A percentile compares a stretch with the other conserved stretches of the same genome.
Conservation (phyloP, 2,888 invertebrate genomes). For the Watsonalla binaria region DNA sequence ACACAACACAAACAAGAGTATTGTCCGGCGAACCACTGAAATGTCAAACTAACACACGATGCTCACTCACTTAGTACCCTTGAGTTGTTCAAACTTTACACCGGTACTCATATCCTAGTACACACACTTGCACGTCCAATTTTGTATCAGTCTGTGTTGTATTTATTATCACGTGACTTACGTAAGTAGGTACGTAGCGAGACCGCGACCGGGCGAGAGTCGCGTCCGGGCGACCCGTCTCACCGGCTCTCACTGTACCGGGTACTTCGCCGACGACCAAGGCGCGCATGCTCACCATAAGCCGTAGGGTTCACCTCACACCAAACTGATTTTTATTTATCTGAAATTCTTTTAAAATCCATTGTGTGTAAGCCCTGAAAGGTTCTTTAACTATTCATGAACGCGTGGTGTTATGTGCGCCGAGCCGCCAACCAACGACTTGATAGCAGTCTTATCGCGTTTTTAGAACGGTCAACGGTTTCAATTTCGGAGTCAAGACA, state of each 20-base stretch:
- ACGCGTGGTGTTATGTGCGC: conserved; percentile 45
- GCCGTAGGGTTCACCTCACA: conserved; percentile 49
- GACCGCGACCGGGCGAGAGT: conserved; percentile 16
- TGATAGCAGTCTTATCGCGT: conserved; percentile 54
- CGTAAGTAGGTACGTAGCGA: conserved; percentile 52
- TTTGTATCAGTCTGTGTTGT: conserved; percentile 12
- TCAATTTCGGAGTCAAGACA: conserved; percentile 15
- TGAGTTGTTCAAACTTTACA: not conserved
- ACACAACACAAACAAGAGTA: conserved; percentile 23
- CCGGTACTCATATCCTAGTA: not conserved
- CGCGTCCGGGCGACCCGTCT: conserved; percentile 46
- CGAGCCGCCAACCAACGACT: conserved; percentile 45
- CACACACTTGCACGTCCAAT: too few species aligned
- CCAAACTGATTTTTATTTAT: conserved; percentile 57
- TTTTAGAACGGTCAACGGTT: conserved; percentile 38
- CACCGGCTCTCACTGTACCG: conserved; percentile 56
- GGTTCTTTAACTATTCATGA: conserved; percentile 62
- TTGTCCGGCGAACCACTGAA: conserved; percentile 22
- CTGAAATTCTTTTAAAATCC: conserved; percentile 3
- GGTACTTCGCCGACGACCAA: conserved; percentile 27
- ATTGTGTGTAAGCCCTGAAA: conserved; percentile 32
- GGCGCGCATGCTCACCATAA: conserved; percentile 71
- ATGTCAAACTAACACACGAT: conserved; percentile 43
- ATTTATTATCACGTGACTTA: conserved; percentile 50
- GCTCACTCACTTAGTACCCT: conserved; percentile 38